Evolutionary conservation across 53 echinoderm and acorn worm species (phyloP).

Genomic region (Paracentrotus lividus): DNA sequence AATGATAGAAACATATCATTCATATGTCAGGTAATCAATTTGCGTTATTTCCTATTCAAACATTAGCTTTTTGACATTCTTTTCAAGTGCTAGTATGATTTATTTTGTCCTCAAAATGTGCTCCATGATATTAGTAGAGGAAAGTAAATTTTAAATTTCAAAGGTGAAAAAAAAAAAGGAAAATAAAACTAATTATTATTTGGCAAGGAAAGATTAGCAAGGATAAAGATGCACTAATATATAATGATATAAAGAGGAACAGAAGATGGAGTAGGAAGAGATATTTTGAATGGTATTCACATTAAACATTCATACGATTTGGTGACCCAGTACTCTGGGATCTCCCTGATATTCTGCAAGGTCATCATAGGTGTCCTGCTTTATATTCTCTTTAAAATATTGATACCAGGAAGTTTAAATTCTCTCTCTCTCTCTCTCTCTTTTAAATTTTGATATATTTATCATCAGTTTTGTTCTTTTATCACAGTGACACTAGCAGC

Average conservation of each 20-base stretch:
- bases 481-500: constrained; percentile 15
- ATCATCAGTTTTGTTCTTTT: too few species aligned
- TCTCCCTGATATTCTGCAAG: not conserved
- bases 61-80: not conserved
- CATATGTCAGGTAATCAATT: not conserved
- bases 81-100: not conserved
- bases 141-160: not conserved
- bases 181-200: too few species aligned
- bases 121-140: too few species aligned
- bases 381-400: not conserved
- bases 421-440: not conserved
- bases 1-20: not conserved
- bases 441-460: not conserved
- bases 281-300: not conserved
- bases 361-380: not conserved
- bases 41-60: not conserved
- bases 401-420: not conserved
- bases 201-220: too few species aligned
- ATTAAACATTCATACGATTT: not conserved
- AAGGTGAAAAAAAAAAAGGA: too few species aligned
- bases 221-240: too few species aligned
- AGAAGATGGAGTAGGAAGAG: too few species aligned
- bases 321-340: not conserved
- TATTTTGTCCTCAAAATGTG: too few species aligned
- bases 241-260: not conserved